Base-by-base conservation (phyloP, 2,888 invertebrate species). In the Thera britannica region DNA sequence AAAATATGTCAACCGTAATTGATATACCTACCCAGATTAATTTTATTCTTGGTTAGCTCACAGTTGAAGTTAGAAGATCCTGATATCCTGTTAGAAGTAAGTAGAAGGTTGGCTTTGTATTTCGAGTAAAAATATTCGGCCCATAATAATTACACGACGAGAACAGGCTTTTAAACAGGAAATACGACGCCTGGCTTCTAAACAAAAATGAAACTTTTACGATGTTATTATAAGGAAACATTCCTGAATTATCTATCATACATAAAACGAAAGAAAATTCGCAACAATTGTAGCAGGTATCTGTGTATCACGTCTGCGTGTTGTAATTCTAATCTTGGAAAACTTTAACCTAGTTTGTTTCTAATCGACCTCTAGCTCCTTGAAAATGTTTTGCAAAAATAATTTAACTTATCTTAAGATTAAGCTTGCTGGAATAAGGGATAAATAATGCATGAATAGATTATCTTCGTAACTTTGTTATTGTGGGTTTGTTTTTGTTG, bases 251-350 rank as follows among this genome's bases (percentile, higher is more conserved):
- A 84, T 83, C 79, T 9, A 80, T 52, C 2, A 9, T 46, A 49
- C 81, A 82, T 78, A 61, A 56, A 87, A 88, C 85, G 87, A 87
- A 88, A 88, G 83, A 79, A 86, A 89, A 89, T 90, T 88, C 83
- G 83, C 80, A 84, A 84, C 83, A 82, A 83, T 85, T 64, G 57
- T 69, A 60, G 52, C 9, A 46, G 9, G 9, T 46, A 72, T 74
- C 80, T 78, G 76, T 74, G 82, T 73, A 77, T 67, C 61, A 62
- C 55, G 62, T 8, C n/a, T 83, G 84, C 84, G 80, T 81, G 80
- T 82, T 81, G 82, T 54, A 85, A 85, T 82, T 84, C 83, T 89
- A 84, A 87, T 87, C 86, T 87, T 79, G 72, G 77, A 80, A 83
- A 86, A 85, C 82, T 83, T 87, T 83, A 87, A 84, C 86, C 84